Evolutionary conservation across 2,797 vertebrate species (phyloP).

Genomic region (Alosa sapidissima): DNA sequence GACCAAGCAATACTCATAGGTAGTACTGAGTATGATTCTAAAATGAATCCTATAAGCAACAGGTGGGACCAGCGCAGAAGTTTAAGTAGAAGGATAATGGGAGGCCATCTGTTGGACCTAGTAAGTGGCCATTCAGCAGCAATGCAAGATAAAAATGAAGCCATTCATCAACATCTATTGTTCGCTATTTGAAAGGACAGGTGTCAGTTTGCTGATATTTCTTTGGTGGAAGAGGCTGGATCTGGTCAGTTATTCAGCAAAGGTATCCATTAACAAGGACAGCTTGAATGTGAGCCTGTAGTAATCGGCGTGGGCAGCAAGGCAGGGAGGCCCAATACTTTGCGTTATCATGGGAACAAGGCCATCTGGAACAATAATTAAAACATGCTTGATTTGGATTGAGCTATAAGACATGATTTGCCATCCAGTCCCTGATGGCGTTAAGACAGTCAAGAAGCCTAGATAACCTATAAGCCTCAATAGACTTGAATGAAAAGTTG

Average conservation of each 20-base stretch:
- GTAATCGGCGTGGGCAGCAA: not conserved
- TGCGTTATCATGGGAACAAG: not conserved
- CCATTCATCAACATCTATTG: not conserved
- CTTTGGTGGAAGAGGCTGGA: not conserved
- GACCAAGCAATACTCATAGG: too few relatives aligned
- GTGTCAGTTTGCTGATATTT: not conserved
- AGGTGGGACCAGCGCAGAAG: too few relatives aligned
- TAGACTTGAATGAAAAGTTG: not conserved
- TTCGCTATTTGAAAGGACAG: conserved; percentile 16
- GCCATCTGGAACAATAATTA: not conserved
- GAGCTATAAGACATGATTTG: not conserved
- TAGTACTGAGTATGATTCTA: too few relatives aligned
- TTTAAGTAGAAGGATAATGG: too few relatives aligned
- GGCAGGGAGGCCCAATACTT: conserved; percentile 1
- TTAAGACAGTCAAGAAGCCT: not conserved
- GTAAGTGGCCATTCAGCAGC: too few relatives aligned
- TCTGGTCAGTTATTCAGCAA: not conserved
- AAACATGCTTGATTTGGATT: not conserved
- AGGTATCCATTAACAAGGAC: not conserved
- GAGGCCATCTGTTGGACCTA: too few relatives aligned
- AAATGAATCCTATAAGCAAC: too few relatives aligned
- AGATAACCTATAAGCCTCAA: too few relatives aligned
- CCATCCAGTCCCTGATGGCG: not conserved
- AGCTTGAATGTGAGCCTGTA: not conserved
- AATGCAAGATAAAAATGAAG: conserved; percentile 10